Conservation (phyloP, 1,140 invertebrate genomes). For the Leptopilina boulardi region DNA sequence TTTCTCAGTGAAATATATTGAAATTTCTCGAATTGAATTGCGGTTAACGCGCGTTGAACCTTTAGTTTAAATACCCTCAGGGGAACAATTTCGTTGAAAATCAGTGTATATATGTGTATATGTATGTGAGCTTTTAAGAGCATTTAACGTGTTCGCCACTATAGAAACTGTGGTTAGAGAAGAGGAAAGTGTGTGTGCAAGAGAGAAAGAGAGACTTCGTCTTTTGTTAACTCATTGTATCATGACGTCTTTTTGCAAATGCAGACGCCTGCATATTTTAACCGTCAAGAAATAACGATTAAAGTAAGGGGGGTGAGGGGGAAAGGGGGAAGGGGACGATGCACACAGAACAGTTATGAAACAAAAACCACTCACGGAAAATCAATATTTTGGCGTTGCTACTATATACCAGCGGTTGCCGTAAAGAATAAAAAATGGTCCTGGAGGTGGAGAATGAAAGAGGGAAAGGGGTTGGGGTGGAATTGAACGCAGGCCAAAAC, state of each 20-base stretch:
- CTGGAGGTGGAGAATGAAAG: neutral
- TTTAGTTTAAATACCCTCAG: too few species aligned
- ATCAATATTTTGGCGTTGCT: slow-evolving; percentile 57
- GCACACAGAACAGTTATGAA: slow-evolving; percentile 36
- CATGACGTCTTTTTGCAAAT: slow-evolving; percentile 12
- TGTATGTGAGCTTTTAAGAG: too few species aligned
- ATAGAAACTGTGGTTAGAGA: neutral
- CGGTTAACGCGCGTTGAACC: too few species aligned
- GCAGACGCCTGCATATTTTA: slow-evolving; percentile 29
- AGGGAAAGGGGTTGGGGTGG: neutral
- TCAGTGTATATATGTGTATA: too few species aligned
- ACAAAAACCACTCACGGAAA: slow-evolving; percentile 58
- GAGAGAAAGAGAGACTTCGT: neutral
- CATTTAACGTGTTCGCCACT: too few species aligned
- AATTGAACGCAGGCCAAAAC: slow-evolving; percentile 57
- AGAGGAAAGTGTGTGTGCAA: neutral
- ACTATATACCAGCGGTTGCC: slow-evolving; percentile 34
- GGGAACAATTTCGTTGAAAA: too few species aligned
- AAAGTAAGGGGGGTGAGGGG: too few species aligned
- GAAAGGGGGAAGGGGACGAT: too few species aligned
- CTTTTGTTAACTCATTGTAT: slow-evolving; percentile 28
- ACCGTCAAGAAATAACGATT: slow-evolving; percentile 2
- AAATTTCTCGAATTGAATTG: too few species aligned
- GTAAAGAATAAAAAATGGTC: slow-evolving; percentile 47
- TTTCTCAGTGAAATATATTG: too few species aligned